Evolutionary conservation across 2,797 vertebrate species (phyloP).

Genomic region (Helarctos malayanus): DNA sequence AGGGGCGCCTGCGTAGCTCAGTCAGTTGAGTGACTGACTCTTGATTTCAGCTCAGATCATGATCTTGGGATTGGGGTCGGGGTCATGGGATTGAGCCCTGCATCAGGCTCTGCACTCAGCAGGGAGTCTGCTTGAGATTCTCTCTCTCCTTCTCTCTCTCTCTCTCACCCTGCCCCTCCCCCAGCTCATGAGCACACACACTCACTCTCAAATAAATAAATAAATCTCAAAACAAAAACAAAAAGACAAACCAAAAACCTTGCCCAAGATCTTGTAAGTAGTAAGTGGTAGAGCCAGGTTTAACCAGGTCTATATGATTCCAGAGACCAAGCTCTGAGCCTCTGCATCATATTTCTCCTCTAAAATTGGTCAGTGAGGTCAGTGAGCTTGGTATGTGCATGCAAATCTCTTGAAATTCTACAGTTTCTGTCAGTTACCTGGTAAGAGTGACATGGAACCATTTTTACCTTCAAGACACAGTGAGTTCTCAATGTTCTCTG

Average conservation of each 20-base stretch:
- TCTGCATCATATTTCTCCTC: neutral
- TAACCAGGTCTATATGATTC: neutral
- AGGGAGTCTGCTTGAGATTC: neutral
- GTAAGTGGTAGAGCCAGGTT: neutral
- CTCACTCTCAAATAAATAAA: neutral
- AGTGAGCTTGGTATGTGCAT: neutral
- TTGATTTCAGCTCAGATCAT: neutral
- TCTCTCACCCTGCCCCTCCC: neutral
- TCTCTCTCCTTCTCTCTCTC: neutral
- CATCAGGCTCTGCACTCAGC: no score
- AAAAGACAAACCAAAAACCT: neutral
- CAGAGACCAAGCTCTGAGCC: neutral
- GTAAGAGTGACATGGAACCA: neutral
- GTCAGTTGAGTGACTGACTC: neutral
- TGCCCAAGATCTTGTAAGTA: neutral
- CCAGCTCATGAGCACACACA: neutral
- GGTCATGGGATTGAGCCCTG: neutral
- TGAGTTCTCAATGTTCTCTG: neutral
- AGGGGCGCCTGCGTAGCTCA: neutral
- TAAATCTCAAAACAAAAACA: neutral
- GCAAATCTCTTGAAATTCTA: neutral
- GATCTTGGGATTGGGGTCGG: neutral
- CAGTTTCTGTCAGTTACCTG: slow-evolving; percentile 7
- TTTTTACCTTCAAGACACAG: neutral
- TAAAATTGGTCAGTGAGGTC: neutral